Conservation (phyloP, 92 coral and sea anemone genomes). For the Paragorgia papillata region DNA sequence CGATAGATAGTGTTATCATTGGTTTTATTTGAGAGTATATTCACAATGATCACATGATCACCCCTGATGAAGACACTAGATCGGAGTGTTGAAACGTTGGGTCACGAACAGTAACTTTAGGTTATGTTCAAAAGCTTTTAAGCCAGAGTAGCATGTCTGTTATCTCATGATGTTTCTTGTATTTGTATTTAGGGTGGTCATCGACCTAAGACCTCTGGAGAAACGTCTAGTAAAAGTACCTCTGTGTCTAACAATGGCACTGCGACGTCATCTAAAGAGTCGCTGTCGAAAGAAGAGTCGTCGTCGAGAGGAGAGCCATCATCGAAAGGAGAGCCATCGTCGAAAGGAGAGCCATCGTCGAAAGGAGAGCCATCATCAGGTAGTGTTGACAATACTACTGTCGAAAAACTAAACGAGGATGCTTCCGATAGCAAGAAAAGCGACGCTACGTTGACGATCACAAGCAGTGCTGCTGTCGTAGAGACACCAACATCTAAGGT, state of each 20-base stretch:
- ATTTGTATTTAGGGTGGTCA: constrained; percentile 44
- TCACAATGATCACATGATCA: too few species aligned
- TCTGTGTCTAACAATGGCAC: constrained; percentile 41
- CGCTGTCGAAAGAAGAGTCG: too few species aligned
- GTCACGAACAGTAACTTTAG: too few species aligned
- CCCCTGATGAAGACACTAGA: too few species aligned
- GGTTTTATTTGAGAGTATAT: too few species aligned
- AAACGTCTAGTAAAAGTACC: neutral
- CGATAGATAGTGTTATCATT: too few species aligned
- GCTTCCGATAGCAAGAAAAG: neutral
- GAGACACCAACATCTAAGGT: constrained; percentile 72
- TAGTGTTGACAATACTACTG: neutral
- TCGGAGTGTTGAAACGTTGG: too few species aligned
- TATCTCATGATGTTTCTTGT: too few species aligned
- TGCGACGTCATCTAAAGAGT: too few species aligned
- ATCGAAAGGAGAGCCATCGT: constrained; percentile 18
- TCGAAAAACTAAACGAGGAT: constrained; percentile 5
- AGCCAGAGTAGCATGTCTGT: too few species aligned
- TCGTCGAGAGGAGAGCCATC: constrained; percentile 15
- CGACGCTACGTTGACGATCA: constrained; percentile 61
- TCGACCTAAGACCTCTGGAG: constrained; percentile 40
- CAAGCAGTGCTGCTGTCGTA: constrained; percentile 76
- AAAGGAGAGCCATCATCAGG: neutral
- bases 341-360: constrained; percentile 3
- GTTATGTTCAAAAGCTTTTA: too few species aligned